phyloP scores from a whole-genome alignment of 1,140 invertebrate genomes.

The Drosophila biarmipes region DNA sequence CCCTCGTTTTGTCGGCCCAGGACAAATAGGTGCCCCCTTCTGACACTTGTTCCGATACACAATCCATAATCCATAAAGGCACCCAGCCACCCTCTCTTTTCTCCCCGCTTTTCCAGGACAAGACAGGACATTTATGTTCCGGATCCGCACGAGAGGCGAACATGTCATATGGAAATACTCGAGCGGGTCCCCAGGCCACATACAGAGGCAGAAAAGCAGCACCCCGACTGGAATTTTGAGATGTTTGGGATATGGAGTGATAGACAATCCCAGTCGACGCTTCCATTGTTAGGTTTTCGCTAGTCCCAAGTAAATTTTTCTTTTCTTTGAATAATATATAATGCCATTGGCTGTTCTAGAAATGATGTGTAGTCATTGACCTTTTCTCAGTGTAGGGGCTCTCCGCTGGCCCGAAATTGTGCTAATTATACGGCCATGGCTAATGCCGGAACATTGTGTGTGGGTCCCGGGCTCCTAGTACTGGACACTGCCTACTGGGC shows the following conservation, averaged over 20 bases:
- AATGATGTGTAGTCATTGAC: too few relatives aligned
- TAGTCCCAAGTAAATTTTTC: too few relatives aligned
- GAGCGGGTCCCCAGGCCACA: neutral
- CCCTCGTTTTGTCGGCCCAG: neutral
- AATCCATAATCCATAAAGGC: slow-evolving; percentile 33
- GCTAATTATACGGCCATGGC: slow-evolving; percentile 44
- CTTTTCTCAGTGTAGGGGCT: neutral
- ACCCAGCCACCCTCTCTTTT: neutral
- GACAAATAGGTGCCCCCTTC: slow-evolving; percentile 5
- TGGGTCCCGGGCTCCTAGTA: neutral
- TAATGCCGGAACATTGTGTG: slow-evolving; percentile 11
- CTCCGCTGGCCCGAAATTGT: slow-evolving; percentile 1
- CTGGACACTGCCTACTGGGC: neutral
- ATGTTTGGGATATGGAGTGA: neutral
- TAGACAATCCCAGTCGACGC: neutral
- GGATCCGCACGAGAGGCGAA: slow-evolving; percentile 9
- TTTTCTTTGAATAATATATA: too few relatives aligned
- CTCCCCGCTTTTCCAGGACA: slow-evolving; percentile 3
- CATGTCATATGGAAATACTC: slow-evolving; percentile 22
- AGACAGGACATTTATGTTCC: slow-evolving; percentile 10
- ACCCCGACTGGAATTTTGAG: neutral
- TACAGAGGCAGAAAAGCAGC: neutral
- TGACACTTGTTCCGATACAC: slow-evolving; percentile 9
- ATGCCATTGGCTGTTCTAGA: too few relatives aligned
- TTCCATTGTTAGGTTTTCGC: too few relatives aligned